These are phyloP conservation scores for Amyelois transitella DNA, from an alignment of 1,140 invertebrate species.

Conservation along the genomic window DNA sequence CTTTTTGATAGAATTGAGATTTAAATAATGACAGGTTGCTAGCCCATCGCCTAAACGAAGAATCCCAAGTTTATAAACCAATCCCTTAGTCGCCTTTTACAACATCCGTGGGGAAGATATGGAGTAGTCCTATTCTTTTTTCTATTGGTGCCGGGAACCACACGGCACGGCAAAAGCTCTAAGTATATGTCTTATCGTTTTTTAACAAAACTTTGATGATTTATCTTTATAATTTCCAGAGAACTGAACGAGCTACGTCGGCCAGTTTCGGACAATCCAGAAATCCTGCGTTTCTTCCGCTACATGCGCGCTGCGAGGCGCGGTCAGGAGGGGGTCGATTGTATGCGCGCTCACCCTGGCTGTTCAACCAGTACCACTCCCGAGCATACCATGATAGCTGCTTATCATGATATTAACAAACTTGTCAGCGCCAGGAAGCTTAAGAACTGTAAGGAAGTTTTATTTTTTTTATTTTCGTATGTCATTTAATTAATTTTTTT, in stretches of 20 bases:
- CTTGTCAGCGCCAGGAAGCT: constrained; percentile 85
- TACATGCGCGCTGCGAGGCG: constrained; percentile 92
- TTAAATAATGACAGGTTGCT: no score
- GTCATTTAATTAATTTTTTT: no score
- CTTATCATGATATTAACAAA: constrained; percentile 90
- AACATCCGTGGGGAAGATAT: no score
- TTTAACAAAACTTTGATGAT: no score
- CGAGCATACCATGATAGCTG: constrained; percentile 86
- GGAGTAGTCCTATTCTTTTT: no score
- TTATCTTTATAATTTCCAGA: constrained; percentile 66
- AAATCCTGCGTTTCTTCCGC: constrained; percentile 88
- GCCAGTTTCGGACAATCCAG: constrained; percentile 86
- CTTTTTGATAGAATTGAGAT: no score
- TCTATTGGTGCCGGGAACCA: no score
- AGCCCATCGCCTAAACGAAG: no score
- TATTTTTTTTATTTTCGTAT: background rate
- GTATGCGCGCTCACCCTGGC: constrained; percentile 76
- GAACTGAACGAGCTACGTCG: constrained; percentile 88
- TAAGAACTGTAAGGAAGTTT: constrained; percentile 5
- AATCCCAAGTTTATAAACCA: no score
- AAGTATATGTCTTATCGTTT: no score
- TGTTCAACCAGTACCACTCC: constrained; percentile 75
- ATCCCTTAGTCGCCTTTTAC: no score
- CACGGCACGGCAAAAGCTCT: no score
- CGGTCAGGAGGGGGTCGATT: constrained; percentile 85